phyloP scores from a whole-genome alignment of 1,140 invertebrate genomes.

The Physella acuta region DNA sequence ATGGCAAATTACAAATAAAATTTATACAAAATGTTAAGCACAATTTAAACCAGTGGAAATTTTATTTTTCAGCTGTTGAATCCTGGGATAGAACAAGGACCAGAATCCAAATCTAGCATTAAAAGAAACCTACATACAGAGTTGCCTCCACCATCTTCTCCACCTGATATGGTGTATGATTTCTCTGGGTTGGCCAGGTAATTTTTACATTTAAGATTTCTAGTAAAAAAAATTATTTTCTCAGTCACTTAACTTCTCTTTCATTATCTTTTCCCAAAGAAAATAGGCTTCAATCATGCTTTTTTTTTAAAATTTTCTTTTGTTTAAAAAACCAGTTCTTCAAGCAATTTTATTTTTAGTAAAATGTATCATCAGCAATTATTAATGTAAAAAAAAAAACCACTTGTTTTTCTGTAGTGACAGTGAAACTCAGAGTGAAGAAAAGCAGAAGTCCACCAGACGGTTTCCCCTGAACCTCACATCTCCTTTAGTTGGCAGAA shows the following conservation, averaged over 20 bases:
- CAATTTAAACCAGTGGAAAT: neutral
- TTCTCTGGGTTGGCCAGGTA: slow-evolving; percentile 51
- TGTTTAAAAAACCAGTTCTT: too few relatives aligned
- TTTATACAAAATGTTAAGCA: neutral
- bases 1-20: neutral
- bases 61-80: slow-evolving; percentile 5
- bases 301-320: neutral
- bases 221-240: neutral
- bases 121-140: slow-evolving; percentile 7
- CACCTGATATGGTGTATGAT: slow-evolving; percentile 46
- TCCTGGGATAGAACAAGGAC: neutral
- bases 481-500: slow-evolving; percentile 34
- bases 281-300: neutral
- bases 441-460: slow-evolving; percentile 39
- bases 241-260: neutral
- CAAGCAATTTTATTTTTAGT: neutral
- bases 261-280: neutral
- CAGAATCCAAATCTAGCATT: neutral
- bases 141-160: slow-evolving; percentile 15
- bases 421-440: slow-evolving; percentile 12
- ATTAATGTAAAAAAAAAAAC: too few relatives aligned
- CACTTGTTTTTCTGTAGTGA: slow-evolving; percentile 9
- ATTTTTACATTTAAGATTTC: too few relatives aligned
- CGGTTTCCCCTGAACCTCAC: slow-evolving; percentile 41
- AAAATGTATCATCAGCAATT: too few relatives aligned